Evolutionary conservation across 2,113 vertebrate genomes (phyloP).

Genomic region (Campylorhamphus procurvoides): DNA sequence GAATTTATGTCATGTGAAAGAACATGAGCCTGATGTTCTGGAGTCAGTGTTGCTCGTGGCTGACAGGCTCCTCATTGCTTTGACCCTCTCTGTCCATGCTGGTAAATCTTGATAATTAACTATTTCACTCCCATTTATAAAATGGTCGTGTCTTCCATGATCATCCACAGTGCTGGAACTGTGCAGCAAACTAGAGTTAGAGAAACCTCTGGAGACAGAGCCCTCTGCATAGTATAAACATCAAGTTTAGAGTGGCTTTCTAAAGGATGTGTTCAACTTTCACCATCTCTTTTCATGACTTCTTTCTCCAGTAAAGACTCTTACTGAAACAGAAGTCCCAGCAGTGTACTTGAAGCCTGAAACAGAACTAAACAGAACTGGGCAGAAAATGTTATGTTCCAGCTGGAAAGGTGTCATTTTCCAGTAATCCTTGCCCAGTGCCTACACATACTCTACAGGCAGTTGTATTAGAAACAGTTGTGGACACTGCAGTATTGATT

Average conservation of each 20-base stretch:
- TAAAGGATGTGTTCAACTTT: background rate
- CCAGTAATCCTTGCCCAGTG: background rate
- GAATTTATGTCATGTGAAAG: background rate
- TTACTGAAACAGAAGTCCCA: background rate
- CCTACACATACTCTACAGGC: background rate
- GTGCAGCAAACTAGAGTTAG: background rate
- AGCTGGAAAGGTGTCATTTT: background rate
- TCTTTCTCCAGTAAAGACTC: background rate
- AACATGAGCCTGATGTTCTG: background rate
- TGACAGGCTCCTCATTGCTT: background rate
- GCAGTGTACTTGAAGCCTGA: background rate
- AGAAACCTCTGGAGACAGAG: background rate
- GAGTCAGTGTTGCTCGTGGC: background rate
- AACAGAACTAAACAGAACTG: background rate
- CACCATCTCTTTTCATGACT: background rate
- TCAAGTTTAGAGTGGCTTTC: background rate
- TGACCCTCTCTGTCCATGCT: background rate
- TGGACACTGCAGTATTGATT: background rate
- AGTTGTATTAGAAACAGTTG: background rate
- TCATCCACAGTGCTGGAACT: background rate
- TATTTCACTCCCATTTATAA: background rate
- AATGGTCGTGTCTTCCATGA: background rate
- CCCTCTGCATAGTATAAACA: background rate
- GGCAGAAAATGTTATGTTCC: background rate
- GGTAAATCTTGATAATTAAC: background rate